Evolutionary conservation across 2,888 invertebrate genomes (phyloP), one percentile per base, ranked within the genome.

Genomic region (Atethmia centrago): DNA sequence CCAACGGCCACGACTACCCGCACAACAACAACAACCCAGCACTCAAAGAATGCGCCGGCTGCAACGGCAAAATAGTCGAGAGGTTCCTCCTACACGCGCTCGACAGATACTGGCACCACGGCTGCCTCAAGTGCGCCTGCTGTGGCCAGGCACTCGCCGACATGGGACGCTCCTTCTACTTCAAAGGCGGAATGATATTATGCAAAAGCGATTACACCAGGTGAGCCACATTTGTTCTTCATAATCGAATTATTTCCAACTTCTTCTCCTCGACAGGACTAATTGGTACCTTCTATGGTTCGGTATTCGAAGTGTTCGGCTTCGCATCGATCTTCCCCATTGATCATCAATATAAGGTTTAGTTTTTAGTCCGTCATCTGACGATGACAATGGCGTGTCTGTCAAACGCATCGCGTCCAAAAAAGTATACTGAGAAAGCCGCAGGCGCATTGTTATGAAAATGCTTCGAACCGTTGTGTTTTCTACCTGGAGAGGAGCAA

Each of bases 101-200:
- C 93, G 99, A 99, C 97, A 97, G 99, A 94, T 99, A 98, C 96
- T 99, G 99, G 99, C 99, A 99, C 97, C 98, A 99, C 97, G 97
- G 98, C 89, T 99, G 99, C 95, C 97, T 99, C 90, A 99, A 99
- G 96, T 99, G 99, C 97, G 97, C 98, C 92, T 98, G 98, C 96
- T 99, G 99, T 95, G 98, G 98, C 86, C 98, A 98, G 85, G 98
- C 98, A 93, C 97, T 99, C 87, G 99, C 98, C 90, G 99, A 99
- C 94, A 98, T 99, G 94, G 99, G 99, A 83, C 97, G 97, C 85
- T 98, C 99, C 91, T 99, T 99, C 97, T 99, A 98, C 96, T 98
- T 98, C 95, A 98, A 98, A 97, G 98, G 98, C 84, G 98, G 98
- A 90, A 98, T 99, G 98, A 99, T 99, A 94, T 97, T 99, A 92